A percentile compares a stretch with the other conserved stretches of the same genome.
Conservation (phyloP, 1,140 invertebrate genomes). For the Rhagoletis pomonella region DNA sequence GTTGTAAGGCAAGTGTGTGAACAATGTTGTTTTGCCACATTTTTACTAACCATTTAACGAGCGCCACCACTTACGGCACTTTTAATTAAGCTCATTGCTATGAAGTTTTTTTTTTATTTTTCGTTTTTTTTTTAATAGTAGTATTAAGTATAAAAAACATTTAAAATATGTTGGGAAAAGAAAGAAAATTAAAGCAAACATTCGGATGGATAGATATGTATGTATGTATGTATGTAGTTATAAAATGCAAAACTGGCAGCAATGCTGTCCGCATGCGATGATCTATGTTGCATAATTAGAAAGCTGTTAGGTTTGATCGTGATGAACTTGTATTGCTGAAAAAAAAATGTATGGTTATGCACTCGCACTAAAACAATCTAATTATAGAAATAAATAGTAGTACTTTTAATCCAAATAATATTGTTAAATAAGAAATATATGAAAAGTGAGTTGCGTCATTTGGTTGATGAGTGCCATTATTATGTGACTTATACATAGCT, state of each 20-base stretch:
- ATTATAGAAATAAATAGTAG: too few relatives aligned
- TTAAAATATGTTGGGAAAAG: neutral
- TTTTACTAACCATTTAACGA: conserved; percentile 16
- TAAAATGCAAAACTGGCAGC: conserved; percentile 16
- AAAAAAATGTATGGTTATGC: too few relatives aligned
- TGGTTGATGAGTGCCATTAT: too few relatives aligned
- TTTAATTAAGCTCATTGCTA: conserved; percentile 41
- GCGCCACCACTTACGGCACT: conserved; percentile 39
- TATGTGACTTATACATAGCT: too few relatives aligned
- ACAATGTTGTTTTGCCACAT: conserved; percentile 19
- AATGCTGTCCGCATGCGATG: neutral
- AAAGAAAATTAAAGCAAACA: neutral
- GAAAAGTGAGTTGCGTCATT: too few relatives aligned
- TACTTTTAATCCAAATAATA: too few relatives aligned
- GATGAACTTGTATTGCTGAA: neutral
- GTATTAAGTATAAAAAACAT: neutral
- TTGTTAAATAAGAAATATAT: too few relatives aligned
- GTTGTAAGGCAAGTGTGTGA: conserved; percentile 15
- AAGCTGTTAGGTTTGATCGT: neutral
- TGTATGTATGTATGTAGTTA: neutral
- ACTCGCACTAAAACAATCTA: too few relatives aligned
- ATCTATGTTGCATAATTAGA: conserved; percentile 14
- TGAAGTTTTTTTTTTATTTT: neutral
- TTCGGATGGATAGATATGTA: neutral
- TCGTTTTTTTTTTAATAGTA: neutral